phyloP scores from a whole-genome alignment of 2,888 invertebrate species.

The Colostygia pectinataria region DNA sequence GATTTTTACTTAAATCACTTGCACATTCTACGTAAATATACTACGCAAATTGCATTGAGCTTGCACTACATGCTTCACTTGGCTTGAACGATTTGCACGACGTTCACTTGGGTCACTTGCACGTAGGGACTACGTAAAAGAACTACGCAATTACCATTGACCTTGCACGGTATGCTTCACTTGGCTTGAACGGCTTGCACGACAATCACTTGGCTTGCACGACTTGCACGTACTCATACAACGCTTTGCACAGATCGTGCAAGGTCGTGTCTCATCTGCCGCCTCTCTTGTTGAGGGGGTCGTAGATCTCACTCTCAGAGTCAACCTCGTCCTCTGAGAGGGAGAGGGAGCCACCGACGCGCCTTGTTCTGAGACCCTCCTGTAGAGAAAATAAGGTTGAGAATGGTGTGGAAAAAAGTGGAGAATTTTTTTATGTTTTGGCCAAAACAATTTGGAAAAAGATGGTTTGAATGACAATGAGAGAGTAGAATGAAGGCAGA shows the following conservation, averaged over 20 bases:
- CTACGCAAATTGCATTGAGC: too few relatives aligned
- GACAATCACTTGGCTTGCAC: conserved; percentile 20
- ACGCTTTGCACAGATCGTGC: conserved; percentile 77
- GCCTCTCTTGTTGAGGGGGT: conserved; percentile 71
- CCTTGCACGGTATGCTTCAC: background rate
- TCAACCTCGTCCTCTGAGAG: conserved; percentile 93
- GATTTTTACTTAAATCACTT: background rate
- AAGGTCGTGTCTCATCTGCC: conserved; percentile 74
- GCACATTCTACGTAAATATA: background rate
- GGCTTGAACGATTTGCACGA: background rate
- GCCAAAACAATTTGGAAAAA: too few relatives aligned
- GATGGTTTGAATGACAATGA: too few relatives aligned
- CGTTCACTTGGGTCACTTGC: background rate
- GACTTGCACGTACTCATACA: conserved; percentile 59
- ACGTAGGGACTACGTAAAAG: too few relatives aligned
- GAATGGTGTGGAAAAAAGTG: conserved; percentile 21
- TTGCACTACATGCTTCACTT: background rate
- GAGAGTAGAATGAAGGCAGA: too few relatives aligned
- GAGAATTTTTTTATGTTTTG: too few relatives aligned
- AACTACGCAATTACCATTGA: too few relatives aligned
- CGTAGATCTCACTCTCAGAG: conserved; percentile 83
- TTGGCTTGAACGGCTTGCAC: conserved; percentile 2
- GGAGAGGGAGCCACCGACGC: conserved; percentile 91
- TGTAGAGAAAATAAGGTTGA: conserved; percentile 43
- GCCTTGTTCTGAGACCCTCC: conserved; percentile 83